phyloP scores from a whole-genome alignment of 2,888 invertebrate species.

The Megalurothrips usitatus region DNA sequence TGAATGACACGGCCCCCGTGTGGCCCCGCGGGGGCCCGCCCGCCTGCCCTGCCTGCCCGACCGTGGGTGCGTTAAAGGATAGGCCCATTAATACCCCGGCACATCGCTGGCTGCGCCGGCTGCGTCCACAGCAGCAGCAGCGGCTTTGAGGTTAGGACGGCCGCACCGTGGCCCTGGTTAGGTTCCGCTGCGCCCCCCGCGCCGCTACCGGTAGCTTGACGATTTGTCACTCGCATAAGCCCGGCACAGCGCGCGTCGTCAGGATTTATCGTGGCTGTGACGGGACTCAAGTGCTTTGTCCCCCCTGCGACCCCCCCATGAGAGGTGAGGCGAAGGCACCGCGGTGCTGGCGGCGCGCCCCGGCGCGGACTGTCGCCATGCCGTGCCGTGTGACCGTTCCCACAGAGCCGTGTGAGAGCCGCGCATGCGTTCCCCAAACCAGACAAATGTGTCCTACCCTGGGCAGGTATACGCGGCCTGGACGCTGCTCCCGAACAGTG shows the following conservation, averaged over 20 bases:
- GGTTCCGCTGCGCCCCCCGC: too few species aligned
- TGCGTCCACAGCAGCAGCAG: not conserved
- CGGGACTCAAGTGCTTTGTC: constrained; percentile 11
- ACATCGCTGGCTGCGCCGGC: not conserved
- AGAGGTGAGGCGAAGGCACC: not conserved
- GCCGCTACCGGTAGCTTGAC: constrained; percentile 7
- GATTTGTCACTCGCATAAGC: constrained; percentile 24
- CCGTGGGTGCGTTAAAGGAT: not conserved
- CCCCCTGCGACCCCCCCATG: constrained; percentile 2
- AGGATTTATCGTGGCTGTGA: constrained; percentile 1
- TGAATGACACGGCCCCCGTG: not conserved
- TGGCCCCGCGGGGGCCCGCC: not conserved
- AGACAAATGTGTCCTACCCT: too few species aligned
- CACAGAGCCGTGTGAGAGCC: too few species aligned
- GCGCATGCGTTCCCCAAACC: too few species aligned
- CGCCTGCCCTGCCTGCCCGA: too few species aligned
- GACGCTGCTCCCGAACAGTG: too few species aligned
- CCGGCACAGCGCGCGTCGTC: not conserved
- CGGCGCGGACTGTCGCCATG: too few species aligned
- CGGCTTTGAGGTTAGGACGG: not conserved
- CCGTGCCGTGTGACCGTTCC: too few species aligned
- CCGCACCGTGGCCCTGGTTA: not conserved
- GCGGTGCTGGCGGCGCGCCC: too few species aligned
- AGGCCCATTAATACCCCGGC: constrained; percentile 3
- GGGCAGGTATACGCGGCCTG: too few species aligned